Base-by-base conservation (phyloP, 1,140 invertebrate species). In the Drosophila pseudoananassae region DNA sequence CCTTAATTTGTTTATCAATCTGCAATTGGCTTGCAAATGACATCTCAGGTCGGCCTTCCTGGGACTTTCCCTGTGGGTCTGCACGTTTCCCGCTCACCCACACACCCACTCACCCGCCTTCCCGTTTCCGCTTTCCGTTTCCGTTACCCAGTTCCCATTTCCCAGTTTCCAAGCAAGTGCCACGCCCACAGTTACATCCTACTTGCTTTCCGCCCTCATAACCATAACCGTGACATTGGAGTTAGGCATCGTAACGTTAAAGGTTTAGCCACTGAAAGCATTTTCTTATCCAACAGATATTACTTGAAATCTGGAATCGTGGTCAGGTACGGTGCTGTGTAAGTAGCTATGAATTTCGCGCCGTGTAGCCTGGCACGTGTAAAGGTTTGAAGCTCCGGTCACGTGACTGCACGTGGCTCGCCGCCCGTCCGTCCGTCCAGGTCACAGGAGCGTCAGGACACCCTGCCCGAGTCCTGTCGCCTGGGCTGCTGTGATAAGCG, bases 21-120 rank as follows among this genome's bases (percentile, higher is more conserved):
- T 76, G 68, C 59, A 85, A 80, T 80, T 85, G 66, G 76, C 81
- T 80, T 85, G 77, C 73, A 87, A 77, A 74, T 81, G 73, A 80
- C 68, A 74, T 87, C 56, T 70, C 27, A 43, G 65, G 23, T 23
- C 63, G 27, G 59, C 64, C 64, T 31, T 23, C 31, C 43, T 43
- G 17, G 10, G 33, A 33, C 56, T 20, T 27, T 46, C 25, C 40
- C 55, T 57, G 29, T 46, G 14, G 23, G 15, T 29, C 31, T 61
- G 43, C 23, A 25, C 57, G 12, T 49, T 65, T 38, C 31, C 43
- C 45, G 9, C 23, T 27, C 25, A 7, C 25, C 25, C 4, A 4
- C 23, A 2, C 23, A 4, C 1, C 23, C 6, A 7, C 25, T 27
- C 25, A 7, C 6, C 25, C 25, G 52, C 17, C 6, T 56, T 64